Base-by-base conservation (phyloP, 2,888 invertebrate species). In the Apantesis nais region DNA sequence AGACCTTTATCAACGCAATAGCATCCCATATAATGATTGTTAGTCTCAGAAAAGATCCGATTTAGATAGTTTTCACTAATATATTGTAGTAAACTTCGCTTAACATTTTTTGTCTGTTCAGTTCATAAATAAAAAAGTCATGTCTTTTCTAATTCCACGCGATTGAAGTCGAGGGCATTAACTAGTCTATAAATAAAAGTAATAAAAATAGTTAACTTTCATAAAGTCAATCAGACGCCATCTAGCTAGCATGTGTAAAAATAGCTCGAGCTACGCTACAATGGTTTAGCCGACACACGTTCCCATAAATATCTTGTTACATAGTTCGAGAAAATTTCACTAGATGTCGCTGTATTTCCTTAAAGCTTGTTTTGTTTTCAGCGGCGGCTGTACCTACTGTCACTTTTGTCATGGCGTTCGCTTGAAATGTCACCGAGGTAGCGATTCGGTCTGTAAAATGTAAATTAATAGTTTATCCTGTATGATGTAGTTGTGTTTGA, bases 311-410 rank as follows among this genome's bases (percentile, higher is more conserved):
- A 61, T 58, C 62, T 25, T 19, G 31, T 16, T 0, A 74, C 31
- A 64, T 60, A 84, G 85, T 91, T 86, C 84, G 12, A 0, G 5
- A 0, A 0, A 4, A 3, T 9, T 31, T 74, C 74, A 71, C 80
- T 48, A 90, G 94, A 89, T 90, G 90, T 74, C 91, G 74, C 84
- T 65, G 63, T 62, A 39, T 52, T 63, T 62, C 60, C 72, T 80
- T 81, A 79, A 84, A 85, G 82, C 86, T 92, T 95, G 94, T 95
- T 95, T 95, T 94, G 94, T 94, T 95, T 93, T 95, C 93, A 91
- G 92, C 84, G 83, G 86, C 85, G 75, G 82, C 81, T 58, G 79
- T 84, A 86, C 87, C 91, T 92, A 92, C 92, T 92, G 92, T 92
- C 92, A 92, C 86, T 90, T 89, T 90, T 91, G 92, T 91, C 91